These are phyloP conservation scores for Eulemur coronatus DNA, from an alignment of 2,797 vertebrate species.

Conservation along the genomic window DNA sequence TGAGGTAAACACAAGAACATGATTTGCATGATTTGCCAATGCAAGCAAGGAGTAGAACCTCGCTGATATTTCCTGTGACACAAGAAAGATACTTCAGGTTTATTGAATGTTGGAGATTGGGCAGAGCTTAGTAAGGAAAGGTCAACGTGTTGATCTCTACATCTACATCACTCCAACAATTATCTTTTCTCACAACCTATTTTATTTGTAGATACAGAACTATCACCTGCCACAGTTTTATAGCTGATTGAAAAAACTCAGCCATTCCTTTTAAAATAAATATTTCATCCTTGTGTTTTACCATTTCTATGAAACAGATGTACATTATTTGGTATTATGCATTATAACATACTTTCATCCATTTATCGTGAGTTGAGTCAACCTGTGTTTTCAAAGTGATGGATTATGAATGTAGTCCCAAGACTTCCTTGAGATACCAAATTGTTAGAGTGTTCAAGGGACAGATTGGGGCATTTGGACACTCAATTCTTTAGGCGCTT, in stretches of 20 bases:
- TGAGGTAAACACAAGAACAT: neutral
- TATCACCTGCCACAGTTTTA: neutral
- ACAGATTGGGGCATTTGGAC: neutral
- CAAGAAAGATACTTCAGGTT: neutral
- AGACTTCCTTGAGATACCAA: neutral
- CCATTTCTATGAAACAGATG: neutral
- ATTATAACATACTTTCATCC: neutral
- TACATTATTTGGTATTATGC: neutral
- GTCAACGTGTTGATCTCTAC: neutral
- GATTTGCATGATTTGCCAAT: neutral
- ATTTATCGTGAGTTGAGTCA: neutral
- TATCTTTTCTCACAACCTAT: neutral
- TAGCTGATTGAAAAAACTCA: constrained; percentile 6
- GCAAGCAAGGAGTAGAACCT: neutral
- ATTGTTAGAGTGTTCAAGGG: neutral
- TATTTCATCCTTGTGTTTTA: neutral
- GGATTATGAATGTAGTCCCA: neutral
- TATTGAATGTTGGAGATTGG: neutral
- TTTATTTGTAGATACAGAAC: neutral
- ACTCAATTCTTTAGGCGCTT: neutral
- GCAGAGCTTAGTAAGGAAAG: neutral
- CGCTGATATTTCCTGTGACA: neutral
- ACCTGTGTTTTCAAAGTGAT: neutral
- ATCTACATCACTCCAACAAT: neutral
- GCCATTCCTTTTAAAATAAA: neutral